A percentile compares a stretch with the other conserved stretches of the same genome.
Evolutionary conservation across 1,140 invertebrate genomes (phyloP).

Genomic region (Branchinecta lynchi): DNA sequence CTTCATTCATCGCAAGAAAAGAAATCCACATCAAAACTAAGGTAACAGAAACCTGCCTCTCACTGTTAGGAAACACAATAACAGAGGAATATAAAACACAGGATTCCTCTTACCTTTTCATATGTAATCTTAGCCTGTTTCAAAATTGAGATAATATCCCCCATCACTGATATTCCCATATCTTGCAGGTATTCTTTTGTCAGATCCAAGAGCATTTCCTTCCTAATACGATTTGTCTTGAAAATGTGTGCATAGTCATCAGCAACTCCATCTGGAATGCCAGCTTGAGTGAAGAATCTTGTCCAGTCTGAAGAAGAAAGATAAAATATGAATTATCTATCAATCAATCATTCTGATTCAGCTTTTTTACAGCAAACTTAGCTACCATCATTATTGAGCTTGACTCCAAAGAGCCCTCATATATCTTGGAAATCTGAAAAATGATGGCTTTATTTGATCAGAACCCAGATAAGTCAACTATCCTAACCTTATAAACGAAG

Average conservation of each 20-base stretch:
- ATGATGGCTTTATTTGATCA: too few species aligned
- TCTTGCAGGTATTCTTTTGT: conserved; percentile 64
- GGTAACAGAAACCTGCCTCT: too few species aligned
- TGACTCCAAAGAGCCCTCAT: too few species aligned
- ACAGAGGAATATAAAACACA: background rate
- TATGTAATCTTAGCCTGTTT: conserved; percentile 60
- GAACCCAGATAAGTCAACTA: too few species aligned
- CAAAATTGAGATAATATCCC: conserved; percentile 66
- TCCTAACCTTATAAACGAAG: too few species aligned
- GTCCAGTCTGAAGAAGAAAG: conserved; percentile 44
- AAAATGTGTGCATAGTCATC: conserved; percentile 67
- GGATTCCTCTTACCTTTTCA: conserved; percentile 36
- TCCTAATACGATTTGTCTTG: conserved; percentile 59
- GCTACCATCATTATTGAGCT: too few species aligned
- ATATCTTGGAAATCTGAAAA: too few species aligned
- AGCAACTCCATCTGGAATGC: conserved; percentile 51
- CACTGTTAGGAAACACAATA: background rate
- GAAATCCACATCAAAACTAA: too few species aligned
- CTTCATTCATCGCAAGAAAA: too few species aligned
- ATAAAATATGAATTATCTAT: background rate
- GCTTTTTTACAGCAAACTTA: too few species aligned
- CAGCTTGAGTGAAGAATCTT: conserved; percentile 59
- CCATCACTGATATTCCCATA: conserved; percentile 65
- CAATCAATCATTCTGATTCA: background rate
- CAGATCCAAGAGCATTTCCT: conserved; percentile 61